Base-by-base conservation (phyloP, 2,888 invertebrate genomes). In the Apomyelois bistriatella region DNA sequence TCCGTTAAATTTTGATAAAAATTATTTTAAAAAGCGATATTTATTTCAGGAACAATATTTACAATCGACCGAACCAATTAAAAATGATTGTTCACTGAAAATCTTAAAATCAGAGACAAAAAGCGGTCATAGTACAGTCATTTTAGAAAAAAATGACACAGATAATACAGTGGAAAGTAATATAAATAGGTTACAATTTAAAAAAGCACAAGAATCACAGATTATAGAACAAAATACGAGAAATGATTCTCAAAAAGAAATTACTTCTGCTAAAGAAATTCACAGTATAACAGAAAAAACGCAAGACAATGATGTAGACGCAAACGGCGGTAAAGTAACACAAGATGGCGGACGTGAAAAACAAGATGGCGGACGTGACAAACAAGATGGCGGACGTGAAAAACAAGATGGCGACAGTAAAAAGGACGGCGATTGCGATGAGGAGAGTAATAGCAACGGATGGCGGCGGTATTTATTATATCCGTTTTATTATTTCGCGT, bases 401-500 rank as follows among this genome's bases (percentile, higher is more conserved):
- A 30, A 9, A 13, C 13, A 9, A 46, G 50, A 55, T 10, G 56
- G 53, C 48, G 58, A 62, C 12, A 48, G 36, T 4, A 59, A 59
- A 0, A 67, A 64, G 7, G 35, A 22, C 22, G 3, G 56, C 56
- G 53, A 38, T 0, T 43, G 0, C 51, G 52, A 46, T 3, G 16
- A 46, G 32, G 46, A 46, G 1, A 46, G 15, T 8, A 30, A 9
- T 9, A 76, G 69, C 50, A 72, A 74, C 50, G 74, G 81, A 54
- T 92, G 91, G 87, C 92, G 92, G 92, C 83, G 91, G 52, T 92
- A 92, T 64, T 72, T 92, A n/a, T n/a, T n/a, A n/a, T 89, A 91
- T 60, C 92, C 92, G 1, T 85, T 89, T 64, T 92, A 92, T 69
- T 93, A 92, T 68, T 92, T 92, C 62, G 83, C 83, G 53, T 85